A percentile compares a stretch with the other conserved stretches of the same genome.
phyloP scores from a whole-genome alignment of 2,797 vertebrate genomes.

The Pangasius mekongensis region DNA sequence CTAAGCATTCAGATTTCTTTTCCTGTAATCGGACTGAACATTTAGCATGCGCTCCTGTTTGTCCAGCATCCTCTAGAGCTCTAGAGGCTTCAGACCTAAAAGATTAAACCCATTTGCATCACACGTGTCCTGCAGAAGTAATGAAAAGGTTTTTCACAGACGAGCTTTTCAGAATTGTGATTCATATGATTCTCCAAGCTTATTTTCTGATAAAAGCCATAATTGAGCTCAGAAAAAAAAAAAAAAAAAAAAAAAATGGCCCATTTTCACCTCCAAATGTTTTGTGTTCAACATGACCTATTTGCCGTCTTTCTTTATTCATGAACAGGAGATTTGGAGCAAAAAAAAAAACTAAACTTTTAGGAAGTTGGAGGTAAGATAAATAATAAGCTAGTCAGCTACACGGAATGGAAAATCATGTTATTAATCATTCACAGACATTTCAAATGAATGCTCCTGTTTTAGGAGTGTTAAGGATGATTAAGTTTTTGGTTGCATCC shows the following conservation, averaged over 20 bases:
- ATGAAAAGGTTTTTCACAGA: not conserved
- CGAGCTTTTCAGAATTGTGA: not conserved
- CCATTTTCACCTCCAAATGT: not conserved
- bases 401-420: too few species aligned
- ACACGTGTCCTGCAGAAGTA: not conserved
- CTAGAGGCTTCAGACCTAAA: conserved; percentile 23
- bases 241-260: not conserved
- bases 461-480: not conserved
- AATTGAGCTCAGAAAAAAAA: not conserved
- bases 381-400: not conserved
- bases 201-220: not conserved
- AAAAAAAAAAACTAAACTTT: not conserved
- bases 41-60: conserved; percentile 18
- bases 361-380: not conserved
- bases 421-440: not conserved
- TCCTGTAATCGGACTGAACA: conserved; percentile 39
- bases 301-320: not conserved
- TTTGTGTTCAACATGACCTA: conserved; percentile 26
- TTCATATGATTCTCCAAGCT: not conserved
- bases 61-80: not conserved
- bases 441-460: not conserved
- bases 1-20: not conserved
- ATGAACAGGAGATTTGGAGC: not conserved
- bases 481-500: not conserved
- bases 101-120: conserved; percentile 35